Percentiles rank a stretch among this genome's conserved stretches.
Evolutionary conservation across 1,140 invertebrate species (phyloP).

Genomic region (Reticulitermes speratus): DNA sequence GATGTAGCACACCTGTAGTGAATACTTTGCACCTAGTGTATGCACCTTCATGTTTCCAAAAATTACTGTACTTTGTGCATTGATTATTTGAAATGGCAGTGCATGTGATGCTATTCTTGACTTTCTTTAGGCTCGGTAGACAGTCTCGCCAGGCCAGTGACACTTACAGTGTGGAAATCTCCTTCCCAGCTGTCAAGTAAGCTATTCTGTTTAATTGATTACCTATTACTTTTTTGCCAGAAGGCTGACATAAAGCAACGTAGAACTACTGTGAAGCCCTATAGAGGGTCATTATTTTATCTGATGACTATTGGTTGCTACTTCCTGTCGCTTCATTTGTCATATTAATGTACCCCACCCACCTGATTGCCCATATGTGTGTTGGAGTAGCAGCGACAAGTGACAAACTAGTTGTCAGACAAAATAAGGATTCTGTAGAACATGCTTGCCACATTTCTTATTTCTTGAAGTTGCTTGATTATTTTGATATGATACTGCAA

Average conservation of each 20-base stretch:
- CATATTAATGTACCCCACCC: no score
- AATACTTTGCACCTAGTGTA: not conserved
- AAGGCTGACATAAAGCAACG: not conserved
- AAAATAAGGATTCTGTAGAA: no score
- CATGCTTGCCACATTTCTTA: no score
- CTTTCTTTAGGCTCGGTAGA: slow-evolving; percentile 33
- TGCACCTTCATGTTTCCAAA: not conserved
- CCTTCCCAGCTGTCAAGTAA: slow-evolving; percentile 91
- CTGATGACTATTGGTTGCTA: no score
- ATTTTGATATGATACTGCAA: no score
- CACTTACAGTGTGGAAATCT: slow-evolving; percentile 85
- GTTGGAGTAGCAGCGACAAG: no score
- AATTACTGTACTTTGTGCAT: not conserved
- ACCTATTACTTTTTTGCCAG: not conserved
- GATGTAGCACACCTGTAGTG: not conserved
- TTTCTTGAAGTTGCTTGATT: no score
- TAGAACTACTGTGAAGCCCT: not conserved
- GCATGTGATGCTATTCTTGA: slow-evolving; percentile 25
- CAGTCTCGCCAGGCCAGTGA: slow-evolving; percentile 64
- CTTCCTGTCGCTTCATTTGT: no score
- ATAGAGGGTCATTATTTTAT: no score
- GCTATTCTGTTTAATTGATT: slow-evolving; percentile 46
- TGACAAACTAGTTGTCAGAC: no score
- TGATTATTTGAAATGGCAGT: slow-evolving; percentile 9
- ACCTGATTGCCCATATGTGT: no score